Percentiles rank a stretch among this genome's conserved stretches.
Evolutionary conservation across 1,140 invertebrate species (phyloP).

Genomic region (Drosophila erecta): DNA sequence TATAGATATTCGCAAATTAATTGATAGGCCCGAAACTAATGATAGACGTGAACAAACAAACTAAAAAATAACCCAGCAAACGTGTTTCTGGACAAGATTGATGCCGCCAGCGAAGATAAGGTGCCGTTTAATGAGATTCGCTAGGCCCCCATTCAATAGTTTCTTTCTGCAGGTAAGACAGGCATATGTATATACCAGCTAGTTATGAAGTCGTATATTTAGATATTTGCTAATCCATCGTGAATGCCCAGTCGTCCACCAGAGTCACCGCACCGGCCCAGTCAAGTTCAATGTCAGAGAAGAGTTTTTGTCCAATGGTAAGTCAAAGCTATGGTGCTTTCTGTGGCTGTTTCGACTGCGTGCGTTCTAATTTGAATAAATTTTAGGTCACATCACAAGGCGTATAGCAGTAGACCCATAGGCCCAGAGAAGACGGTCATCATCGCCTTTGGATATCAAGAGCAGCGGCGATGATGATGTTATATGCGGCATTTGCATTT

Average conservation of each 20-base stretch:
- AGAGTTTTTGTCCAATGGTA: slow-evolving; percentile 32
- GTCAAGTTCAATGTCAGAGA: slow-evolving; percentile 73
- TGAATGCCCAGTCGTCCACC: slow-evolving; percentile 2
- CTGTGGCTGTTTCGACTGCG: not conserved
- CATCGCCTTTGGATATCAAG: slow-evolving; percentile 4
- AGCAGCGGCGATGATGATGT: slow-evolving; percentile 17
- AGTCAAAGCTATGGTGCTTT: not conserved
- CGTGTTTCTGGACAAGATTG: slow-evolving; percentile 41
- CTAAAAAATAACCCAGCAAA: slow-evolving; percentile 57
- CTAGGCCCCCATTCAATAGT: slow-evolving; percentile 39
- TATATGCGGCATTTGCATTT: slow-evolving; percentile 53
- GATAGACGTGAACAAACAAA: not conserved
- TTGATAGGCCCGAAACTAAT: slow-evolving; percentile 45
- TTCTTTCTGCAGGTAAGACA: slow-evolving; percentile 19
- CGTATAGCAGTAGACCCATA: slow-evolving; percentile 1
- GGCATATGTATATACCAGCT: not conserved
- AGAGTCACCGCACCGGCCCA: slow-evolving; percentile 33
- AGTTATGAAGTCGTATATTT: slow-evolving; percentile 18
- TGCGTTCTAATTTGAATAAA: slow-evolving; percentile 75
- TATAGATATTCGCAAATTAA: slow-evolving; percentile 67
- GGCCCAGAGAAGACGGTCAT: slow-evolving; percentile 14
- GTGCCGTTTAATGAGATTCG: slow-evolving; percentile 72
- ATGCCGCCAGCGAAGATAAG: slow-evolving; percentile 23
- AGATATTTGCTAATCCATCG: slow-evolving; percentile 41
- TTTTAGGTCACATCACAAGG: slow-evolving; percentile 63